Conservation (phyloP, 1,140 invertebrate genomes). For the Ruditapes philippinarum region DNA sequence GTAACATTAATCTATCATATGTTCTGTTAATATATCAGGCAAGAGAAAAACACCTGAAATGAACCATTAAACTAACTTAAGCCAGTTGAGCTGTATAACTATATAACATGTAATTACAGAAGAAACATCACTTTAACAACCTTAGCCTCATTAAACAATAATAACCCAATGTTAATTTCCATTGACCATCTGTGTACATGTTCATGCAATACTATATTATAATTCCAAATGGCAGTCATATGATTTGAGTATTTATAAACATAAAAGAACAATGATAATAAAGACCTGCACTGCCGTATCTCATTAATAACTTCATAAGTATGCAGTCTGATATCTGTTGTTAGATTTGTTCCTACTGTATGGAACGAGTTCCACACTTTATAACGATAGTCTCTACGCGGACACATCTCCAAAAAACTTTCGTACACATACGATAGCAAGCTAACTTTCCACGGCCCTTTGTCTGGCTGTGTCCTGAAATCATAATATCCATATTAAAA, state of each 20-base stretch:
- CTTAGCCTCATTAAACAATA: not conserved
- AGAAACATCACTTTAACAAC: too few relatives aligned
- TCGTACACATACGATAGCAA: slow-evolving; percentile 91
- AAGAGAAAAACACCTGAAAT: too few relatives aligned
- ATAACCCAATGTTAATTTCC: too few relatives aligned
- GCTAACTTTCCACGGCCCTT: slow-evolving; percentile 88
- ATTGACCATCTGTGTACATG: too few relatives aligned
- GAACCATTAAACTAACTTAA: too few relatives aligned
- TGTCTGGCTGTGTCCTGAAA: slow-evolving; percentile 86
- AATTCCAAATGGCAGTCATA: not conserved
- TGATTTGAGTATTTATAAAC: too few relatives aligned
- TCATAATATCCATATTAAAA: not conserved
- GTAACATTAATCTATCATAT: too few relatives aligned
- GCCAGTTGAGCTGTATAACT: too few relatives aligned
- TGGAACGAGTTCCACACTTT: slow-evolving; percentile 94
- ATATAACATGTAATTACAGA: too few relatives aligned
- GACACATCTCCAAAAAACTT: slow-evolving; percentile 93
- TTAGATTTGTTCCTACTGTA: slow-evolving; percentile 89
- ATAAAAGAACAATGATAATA: not conserved
- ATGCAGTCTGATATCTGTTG: slow-evolving; percentile 81
- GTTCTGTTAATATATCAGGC: too few relatives aligned
- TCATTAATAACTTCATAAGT: slow-evolving; percentile 93
- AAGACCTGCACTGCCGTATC: slow-evolving; percentile 90
- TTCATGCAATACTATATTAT: too few relatives aligned
- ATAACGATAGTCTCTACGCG: slow-evolving; percentile 91